A percentile compares a stretch with the other conserved stretches of the same genome.
These are phyloP conservation scores for Platycercus adscitus DNA, from an alignment of 2,113 vertebrate species.

Conservation along the genomic window DNA sequence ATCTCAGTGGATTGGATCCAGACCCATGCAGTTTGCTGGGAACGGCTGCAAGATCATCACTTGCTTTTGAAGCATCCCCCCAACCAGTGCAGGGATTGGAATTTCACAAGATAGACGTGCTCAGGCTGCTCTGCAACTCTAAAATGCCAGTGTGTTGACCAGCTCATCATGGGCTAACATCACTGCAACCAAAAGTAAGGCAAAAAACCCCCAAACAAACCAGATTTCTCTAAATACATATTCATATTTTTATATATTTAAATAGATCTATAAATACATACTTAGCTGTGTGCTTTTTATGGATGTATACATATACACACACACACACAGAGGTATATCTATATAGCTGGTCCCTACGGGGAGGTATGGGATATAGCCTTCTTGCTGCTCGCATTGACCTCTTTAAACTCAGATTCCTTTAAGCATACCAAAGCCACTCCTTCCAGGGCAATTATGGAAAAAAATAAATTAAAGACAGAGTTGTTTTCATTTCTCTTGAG, in stretches of 20 bases:
- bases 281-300: not conserved
- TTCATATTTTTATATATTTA: not conserved
- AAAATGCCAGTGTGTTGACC: not conserved
- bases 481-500: not conserved
- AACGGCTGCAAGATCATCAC: not conserved
- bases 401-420: slow-evolving; percentile 22
- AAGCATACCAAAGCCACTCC: slow-evolving; percentile 44
- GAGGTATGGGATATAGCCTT: not conserved
- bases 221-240: not conserved
- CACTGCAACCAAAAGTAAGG: not conserved
- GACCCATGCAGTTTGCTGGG: too few species aligned
- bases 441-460: not conserved
- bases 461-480: not conserved
- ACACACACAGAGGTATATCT: accelerated
- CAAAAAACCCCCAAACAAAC: not conserved
- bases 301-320: not conserved
- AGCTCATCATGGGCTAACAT: not conserved
- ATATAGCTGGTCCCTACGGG: not conserved
- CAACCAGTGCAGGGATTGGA: not conserved
- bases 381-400: not conserved
- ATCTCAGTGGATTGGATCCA: not conserved
- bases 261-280: too few species aligned
- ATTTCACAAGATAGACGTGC: not conserved
- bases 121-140: not conserved
- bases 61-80: not conserved